Conservation (phyloP, 1,140 invertebrate species). For the Cydia pomonella region DNA sequence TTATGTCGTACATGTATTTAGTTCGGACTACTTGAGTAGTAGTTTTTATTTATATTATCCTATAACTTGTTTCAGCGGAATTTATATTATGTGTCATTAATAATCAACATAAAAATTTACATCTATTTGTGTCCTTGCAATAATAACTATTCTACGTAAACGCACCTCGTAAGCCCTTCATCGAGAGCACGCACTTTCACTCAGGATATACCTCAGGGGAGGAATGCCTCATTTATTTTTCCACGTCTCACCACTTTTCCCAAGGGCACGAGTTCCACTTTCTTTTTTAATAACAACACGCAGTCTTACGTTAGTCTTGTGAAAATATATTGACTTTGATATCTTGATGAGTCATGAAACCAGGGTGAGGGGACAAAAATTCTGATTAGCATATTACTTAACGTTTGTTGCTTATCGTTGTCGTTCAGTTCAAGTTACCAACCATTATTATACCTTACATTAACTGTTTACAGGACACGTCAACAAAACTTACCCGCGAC, state of each 20-base stretch:
- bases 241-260: constrained; percentile 25
- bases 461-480: background rate
- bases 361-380: background rate
- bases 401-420: background rate
- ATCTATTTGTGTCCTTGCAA: background rate
- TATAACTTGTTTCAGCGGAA: too few species aligned
- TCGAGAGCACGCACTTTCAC: constrained; percentile 8
- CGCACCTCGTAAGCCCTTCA: background rate
- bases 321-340: background rate
- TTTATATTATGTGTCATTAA: background rate
- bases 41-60: too few species aligned
- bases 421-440: too few species aligned
- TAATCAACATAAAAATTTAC: too few species aligned
- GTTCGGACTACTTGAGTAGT: too few species aligned
- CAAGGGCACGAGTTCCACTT: constrained; percentile 26
- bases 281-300: constrained; percentile 19
- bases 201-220: background rate
- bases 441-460: too few species aligned
- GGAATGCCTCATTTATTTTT: constrained; percentile 30
- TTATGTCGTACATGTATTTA: too few species aligned
- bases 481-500: background rate
- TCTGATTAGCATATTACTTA: background rate
- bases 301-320: background rate
- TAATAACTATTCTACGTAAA: background rate
- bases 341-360: background rate